Evolutionary conservation across 1,140 invertebrate species (phyloP), one percentile per base, ranked within the genome.

Genomic region (Leptestheria dahalacensis): DNA sequence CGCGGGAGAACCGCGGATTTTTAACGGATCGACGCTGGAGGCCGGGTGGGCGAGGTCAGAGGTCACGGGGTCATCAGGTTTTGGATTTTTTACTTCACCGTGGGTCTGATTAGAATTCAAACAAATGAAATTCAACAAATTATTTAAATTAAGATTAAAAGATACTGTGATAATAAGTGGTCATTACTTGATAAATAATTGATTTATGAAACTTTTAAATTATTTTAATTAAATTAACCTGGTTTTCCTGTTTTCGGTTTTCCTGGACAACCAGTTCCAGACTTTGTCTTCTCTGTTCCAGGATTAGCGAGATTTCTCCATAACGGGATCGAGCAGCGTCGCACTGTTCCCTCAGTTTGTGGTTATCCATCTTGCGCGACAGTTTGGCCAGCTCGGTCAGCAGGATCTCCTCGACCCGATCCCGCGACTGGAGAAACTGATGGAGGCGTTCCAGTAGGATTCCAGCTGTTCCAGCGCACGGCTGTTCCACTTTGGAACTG

Each of bases 281-380:
- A 15, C 6, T 15, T 15, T 41, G 6, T 6, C 33, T 6, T 41
- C 15, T 6, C 33, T 41, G 6, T 41, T 41, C 15, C 33, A 41
- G 33, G 33, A 41, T 6, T 6, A 9, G 6, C 15, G 33, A 6
- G 15, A 15, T 41, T 41, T 41, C 33, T 41, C 33, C 33, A 15
- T 15, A 41, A 15, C 33, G 33, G 33, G 15, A 9, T 24, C 15
- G 24, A 50, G 47, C 41, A 48, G 47, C 66, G 66, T 74, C 78
- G 72, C 82, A 85, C 66, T 86, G 82, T 60, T 89, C 83, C 3
- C 85, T 65, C 4, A 91, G 72, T 61, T 81, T 79, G n/a, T 83
- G 81, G 69, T 86, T 87, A 60, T 79, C 78, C 46, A 88, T 75
- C 66, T 82, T 82, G 55, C 80, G 75, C 0, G 85, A 85, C 3